phyloP scores from a whole-genome alignment of 2,888 invertebrate species.

The Tanaodytes sp. region DNA sequence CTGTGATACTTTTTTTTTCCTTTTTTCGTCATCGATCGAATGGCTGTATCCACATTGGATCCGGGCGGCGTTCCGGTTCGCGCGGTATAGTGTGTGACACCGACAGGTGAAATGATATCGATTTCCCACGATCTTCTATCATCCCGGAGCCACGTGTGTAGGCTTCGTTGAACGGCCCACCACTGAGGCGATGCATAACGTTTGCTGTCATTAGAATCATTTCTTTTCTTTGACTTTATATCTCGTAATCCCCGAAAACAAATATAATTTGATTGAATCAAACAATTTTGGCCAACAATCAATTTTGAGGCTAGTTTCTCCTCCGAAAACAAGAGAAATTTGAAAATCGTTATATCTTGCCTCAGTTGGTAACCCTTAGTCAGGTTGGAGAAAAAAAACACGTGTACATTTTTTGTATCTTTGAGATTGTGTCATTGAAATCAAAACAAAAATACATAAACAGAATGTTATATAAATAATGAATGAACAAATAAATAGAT shows the following conservation, averaged over 20 bases:
- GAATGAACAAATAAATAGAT: constrained; percentile 21
- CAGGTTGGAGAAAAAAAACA: constrained; percentile 33
- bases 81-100: constrained; percentile 33
- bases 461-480: not conserved
- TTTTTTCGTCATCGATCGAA: too few relatives aligned
- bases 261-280: too few relatives aligned
- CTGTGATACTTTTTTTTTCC: constrained; percentile 37
- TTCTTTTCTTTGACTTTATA: too few relatives aligned
- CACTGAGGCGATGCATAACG: constrained; percentile 18
- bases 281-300: too few relatives aligned
- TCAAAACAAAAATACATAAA: constrained; percentile 19
- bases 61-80: constrained; percentile 22
- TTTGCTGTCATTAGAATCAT: too few relatives aligned
- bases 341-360: too few relatives aligned
- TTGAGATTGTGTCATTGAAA: constrained; percentile 47
- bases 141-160: constrained; percentile 45
- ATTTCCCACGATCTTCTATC: constrained; percentile 45
- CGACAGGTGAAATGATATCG: constrained; percentile 30
- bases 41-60: too few relatives aligned
- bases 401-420: constrained; percentile 53
- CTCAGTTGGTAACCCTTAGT: constrained; percentile 24
- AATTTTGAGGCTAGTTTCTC: too few relatives aligned
- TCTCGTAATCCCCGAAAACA: too few relatives aligned
- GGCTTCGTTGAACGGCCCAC: constrained; percentile 39
- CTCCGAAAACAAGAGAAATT: too few relatives aligned